phyloP scores from a whole-genome alignment of 2,113 vertebrate genomes.

The Hyperopisus bebe region DNA sequence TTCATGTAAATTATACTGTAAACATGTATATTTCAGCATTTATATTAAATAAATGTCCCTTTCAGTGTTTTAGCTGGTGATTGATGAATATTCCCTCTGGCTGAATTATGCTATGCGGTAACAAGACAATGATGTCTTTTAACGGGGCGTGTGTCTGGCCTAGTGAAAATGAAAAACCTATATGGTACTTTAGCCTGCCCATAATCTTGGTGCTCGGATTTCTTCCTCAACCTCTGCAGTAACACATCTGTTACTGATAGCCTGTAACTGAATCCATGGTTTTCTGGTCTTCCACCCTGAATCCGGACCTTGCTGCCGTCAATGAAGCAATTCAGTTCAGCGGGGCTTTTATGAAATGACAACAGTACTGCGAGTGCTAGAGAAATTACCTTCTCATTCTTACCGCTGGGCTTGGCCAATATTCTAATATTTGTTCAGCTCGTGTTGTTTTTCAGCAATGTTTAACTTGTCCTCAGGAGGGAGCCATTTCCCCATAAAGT shows the following conservation, averaged over 20 bases:
- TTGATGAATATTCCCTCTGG: not conserved
- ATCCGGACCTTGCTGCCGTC: not conserved
- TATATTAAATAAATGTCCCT: not conserved
- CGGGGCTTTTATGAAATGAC: not conserved
- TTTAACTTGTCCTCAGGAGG: not conserved
- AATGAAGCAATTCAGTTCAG: not conserved
- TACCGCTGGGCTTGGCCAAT: not conserved
- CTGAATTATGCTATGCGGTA: not conserved
- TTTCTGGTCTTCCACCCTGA: not conserved
- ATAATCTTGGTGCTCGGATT: not conserved
- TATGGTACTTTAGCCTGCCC: not conserved
- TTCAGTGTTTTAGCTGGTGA: not conserved
- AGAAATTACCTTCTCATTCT: not conserved
- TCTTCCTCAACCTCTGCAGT: not conserved
- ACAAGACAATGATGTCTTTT: not conserved
- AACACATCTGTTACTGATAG: not conserved
- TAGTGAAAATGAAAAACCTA: not conserved
- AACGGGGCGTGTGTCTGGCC: not conserved
- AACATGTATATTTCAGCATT: conserved; percentile 15
- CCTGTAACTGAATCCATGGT: not conserved
- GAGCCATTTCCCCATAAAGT: not conserved
- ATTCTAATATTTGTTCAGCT: not conserved
- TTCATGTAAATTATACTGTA: conserved; percentile 7
- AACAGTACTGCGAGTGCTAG: not conserved
- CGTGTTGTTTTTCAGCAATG: not conserved